Conservation (phyloP, 2,888 invertebrate species). For the Mactromeris polynyma region DNA sequence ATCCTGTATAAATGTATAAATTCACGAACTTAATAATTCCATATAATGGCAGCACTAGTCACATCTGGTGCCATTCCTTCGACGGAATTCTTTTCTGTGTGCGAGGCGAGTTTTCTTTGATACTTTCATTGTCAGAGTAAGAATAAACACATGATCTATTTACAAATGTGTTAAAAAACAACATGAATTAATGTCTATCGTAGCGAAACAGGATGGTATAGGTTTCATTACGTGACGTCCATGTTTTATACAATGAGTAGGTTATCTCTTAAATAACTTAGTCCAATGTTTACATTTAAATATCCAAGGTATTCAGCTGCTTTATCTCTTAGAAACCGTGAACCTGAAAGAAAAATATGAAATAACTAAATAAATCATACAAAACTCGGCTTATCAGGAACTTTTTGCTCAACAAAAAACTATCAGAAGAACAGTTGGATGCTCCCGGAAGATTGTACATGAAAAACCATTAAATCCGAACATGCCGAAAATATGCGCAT, state of each 20-base stretch:
- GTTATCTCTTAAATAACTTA: background rate
- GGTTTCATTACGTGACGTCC: background rate
- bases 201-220: background rate
- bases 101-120: conserved; percentile 31
- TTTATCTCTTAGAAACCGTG: conserved; percentile 51
- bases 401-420: too few species aligned
- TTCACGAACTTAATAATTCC: background rate
- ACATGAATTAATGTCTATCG: background rate
- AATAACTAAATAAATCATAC: too few species aligned
- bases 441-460: too few species aligned
- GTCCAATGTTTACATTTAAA: conserved; percentile 1
- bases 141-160: conserved; percentile 14
- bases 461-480: too few species aligned
- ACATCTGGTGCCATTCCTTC: conserved; percentile 14
- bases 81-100: conserved; percentile 55
- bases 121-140: conserved; percentile 22
- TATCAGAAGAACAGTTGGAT: too few species aligned
- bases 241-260: background rate
- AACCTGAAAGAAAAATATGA: conserved; percentile 52
- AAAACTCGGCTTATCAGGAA: too few species aligned
- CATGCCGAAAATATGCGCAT: too few species aligned
- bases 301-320: background rate
- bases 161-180: conserved; percentile 37
- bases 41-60: background rate
- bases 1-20: background rate